A percentile compares a stretch with the other conserved stretches of the same genome.
phyloP scores from a whole-genome alignment of 2,797 vertebrate genomes.

The Varecia variegata region DNA sequence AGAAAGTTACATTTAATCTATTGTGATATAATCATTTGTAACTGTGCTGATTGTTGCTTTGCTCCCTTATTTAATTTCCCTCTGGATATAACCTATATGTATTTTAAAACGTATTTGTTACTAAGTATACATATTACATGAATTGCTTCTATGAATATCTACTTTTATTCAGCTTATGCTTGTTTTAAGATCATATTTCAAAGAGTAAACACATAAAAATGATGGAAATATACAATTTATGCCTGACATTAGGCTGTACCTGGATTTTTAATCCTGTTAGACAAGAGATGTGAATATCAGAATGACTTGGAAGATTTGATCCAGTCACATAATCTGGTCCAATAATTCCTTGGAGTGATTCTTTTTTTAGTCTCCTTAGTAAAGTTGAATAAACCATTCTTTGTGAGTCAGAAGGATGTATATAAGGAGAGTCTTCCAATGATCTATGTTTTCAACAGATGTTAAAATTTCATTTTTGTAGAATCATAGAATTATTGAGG shows the following conservation, averaged over 20 bases:
- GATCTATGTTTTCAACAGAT: constrained; percentile 77
- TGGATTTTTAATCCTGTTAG: constrained; percentile 96
- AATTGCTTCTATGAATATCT: neutral
- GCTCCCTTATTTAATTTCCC: neutral
- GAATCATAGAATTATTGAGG: neutral
- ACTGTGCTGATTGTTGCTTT: neutral
- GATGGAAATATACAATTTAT: neutral
- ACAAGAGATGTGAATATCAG: constrained; percentile 93
- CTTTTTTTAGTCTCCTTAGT: constrained; percentile 86
- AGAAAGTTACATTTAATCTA: neutral
- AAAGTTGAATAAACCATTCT: constrained; percentile 85
- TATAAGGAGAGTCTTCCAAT: constrained; percentile 77
- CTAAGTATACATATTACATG: neutral
- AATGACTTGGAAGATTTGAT: constrained; percentile 96
- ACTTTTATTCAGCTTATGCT: neutral
- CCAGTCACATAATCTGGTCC: constrained; percentile 95
- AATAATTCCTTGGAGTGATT: constrained; percentile 84
- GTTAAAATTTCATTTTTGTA: constrained; percentile 6
- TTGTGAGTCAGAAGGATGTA: constrained; percentile 89
- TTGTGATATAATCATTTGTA: neutral
- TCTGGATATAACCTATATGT: neutral
- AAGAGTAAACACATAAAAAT: neutral
- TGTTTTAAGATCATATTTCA: constrained; percentile 23
- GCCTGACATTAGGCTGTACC: constrained; percentile 79
- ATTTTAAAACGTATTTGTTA: neutral